Base-by-base conservation (phyloP, 2,113 vertebrate genomes). In the Platanista minor region DNA sequence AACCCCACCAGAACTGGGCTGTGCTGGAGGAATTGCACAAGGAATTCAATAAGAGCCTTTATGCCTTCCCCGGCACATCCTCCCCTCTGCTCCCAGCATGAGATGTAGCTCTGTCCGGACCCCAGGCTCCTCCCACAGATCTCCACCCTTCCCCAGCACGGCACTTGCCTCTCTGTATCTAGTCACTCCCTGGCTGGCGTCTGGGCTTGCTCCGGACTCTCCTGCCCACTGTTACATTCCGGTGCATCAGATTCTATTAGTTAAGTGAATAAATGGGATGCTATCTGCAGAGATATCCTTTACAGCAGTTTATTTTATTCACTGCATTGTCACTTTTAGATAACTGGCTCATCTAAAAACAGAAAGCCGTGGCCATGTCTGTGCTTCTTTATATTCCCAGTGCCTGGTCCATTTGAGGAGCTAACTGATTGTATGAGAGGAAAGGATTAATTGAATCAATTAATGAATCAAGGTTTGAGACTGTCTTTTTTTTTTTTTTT, bases 11-110 rank as follows among this genome's bases (percentile, higher is more conserved):
- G 72, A 83, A 9, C 0, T 64, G 72, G 71, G 14, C 67, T 31
- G 1, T 49, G 61, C 39, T n/a, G n/a, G 59, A 75, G 25, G 41
- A 66, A 31, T 7, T 64, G 23, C 23, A 66, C 11, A 49, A 33
- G 5, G 49, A 57, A 43, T 7, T 69, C 59, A 9, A 9, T 21
- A 67, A 18, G 21, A 86, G 31, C 67, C n/a, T 49, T 8, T n/a
- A 0, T 0, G 0, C 36, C 54, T n/a, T 54, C 21, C 75, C 36
- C 9, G 29, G 33, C 72, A 18, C 0, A 3, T 1, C 11, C 31
- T 67, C 49, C 31, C 20, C 39, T 66, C 43, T 20, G 25, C 69
- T 87, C 14, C n/a, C n/a, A 18, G 20, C 9, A 2, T 31, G 52
- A 62, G n/a, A 21, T 5, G 11, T 1, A 6, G 31, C 41, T 80